Base-by-base conservation (phyloP, 2,113 vertebrate genomes). In the Anseranas semipalmata region DNA sequence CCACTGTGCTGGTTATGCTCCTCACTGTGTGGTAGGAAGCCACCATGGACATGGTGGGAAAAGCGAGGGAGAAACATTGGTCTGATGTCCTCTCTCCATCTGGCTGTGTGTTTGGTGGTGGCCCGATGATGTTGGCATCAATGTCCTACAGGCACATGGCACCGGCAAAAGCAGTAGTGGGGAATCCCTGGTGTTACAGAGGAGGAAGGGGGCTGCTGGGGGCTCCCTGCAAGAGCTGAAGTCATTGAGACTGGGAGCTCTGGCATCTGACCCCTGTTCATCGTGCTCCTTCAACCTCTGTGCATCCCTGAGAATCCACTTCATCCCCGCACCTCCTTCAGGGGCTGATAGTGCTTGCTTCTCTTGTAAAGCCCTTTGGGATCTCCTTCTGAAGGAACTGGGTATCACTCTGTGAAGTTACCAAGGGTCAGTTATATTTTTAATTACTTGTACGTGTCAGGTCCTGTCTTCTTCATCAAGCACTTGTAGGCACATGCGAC, bases 101-200 rank as follows among this genome's bases (percentile, higher is more conserved):
- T 79, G 45, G 41, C 43, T 50, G 43, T 30, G 7, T 28, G 41
- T 37, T 37, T 17, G 4, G 35, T 35, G 70, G 43, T 59, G 55
- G 22, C 56, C 39, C 1, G 0, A 3, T n/a, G 71, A 10, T 1
- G 0, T 7, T 55, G 58, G n/a, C 33, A 15, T 24, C 50, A 4
- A 2, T 19, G 17, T 53, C 70, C 50, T 41, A 8, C 35, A 7
- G 4, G 7, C 37, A 63, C 13, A 12, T 33, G 45, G 45, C 70
- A 86, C 13, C 8, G 10, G 70, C 35, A 60, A 43, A 53, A 71
- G 45, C 33, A 25, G 6, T 28, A 55, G 21, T 11, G 45, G 48
- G 30, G 32, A 70, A 32, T 39, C n/a, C 39, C 58, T 43, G 39
- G 27, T 14, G 3, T 55, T 22, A 25, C 45, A 48, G 32, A 65